A percentile compares a stretch with the other conserved stretches of the same genome.
Evolutionary conservation across 2,797 vertebrate genomes (phyloP).

Genomic region (Peromyscus nudipes): DNA sequence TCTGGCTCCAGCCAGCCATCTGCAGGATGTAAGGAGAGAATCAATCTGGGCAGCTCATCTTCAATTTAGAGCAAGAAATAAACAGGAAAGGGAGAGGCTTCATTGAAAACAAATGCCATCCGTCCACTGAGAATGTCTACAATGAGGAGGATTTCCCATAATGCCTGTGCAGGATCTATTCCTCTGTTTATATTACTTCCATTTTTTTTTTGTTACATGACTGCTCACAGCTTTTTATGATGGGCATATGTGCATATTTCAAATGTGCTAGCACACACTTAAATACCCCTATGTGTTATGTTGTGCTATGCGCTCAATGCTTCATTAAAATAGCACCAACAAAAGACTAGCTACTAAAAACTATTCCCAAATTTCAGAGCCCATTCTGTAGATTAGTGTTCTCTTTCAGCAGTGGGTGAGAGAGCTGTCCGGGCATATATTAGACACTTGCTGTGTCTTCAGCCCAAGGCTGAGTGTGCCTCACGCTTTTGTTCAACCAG

Average conservation of each 20-base stretch:
- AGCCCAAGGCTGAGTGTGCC: neutral
- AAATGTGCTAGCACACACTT: conserved; percentile 65
- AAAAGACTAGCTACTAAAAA: conserved; percentile 67
- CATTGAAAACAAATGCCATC: neutral
- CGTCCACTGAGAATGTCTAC: neutral
- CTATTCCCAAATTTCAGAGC: conserved; percentile 46
- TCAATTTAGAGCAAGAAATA: neutral
- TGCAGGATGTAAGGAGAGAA: neutral
- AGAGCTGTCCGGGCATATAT: neutral
- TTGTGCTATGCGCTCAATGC: conserved; percentile 62
- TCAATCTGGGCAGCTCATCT: neutral
- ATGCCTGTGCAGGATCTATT: conserved; percentile 41
- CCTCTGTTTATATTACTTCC: conserved; percentile 64
- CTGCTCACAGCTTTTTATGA: conserved; percentile 72
- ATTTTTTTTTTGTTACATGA: neutral
- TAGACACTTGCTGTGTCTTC: fast-evolving
- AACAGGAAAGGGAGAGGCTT: neutral
- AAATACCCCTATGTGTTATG: conserved; percentile 60
- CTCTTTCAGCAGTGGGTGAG: no score
- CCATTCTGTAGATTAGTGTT: neutral
- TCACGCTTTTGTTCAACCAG: neutral
- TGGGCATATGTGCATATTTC: conserved; percentile 64
- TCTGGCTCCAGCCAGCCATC: neutral
- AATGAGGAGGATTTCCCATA: conserved; percentile 5
- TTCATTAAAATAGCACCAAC: conserved; percentile 64